Evolutionary conservation across 2,888 invertebrate species (phyloP).

Genomic region (Atethmia centrago): DNA sequence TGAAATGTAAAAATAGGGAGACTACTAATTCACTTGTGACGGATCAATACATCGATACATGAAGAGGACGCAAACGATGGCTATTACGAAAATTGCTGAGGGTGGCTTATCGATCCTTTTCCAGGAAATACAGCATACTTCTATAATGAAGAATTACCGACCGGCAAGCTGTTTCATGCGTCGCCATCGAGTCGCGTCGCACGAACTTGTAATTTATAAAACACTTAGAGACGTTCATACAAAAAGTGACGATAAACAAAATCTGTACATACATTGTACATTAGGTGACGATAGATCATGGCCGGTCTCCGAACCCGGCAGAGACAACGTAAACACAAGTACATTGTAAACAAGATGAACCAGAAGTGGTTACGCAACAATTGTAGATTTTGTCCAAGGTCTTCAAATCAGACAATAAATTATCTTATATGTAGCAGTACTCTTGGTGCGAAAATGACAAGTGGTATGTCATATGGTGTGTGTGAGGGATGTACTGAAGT

Average conservation of each 20-base stretch:
- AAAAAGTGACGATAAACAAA: slow-evolving; percentile 44
- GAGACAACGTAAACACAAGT: slow-evolving; percentile 65
- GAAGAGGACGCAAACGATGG: slow-evolving; percentile 6
- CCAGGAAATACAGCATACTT: slow-evolving; percentile 40
- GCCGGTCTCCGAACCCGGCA: slow-evolving; percentile 84
- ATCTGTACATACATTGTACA: slow-evolving; percentile 42
- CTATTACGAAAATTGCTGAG: slow-evolving; percentile 45
- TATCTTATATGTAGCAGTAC: slow-evolving; percentile 45
- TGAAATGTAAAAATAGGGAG: slow-evolving; percentile 11
- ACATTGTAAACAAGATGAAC: slow-evolving; percentile 80
- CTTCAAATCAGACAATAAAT: slow-evolving; percentile 61
- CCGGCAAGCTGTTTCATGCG: slow-evolving; percentile 25
- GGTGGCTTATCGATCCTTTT: slow-evolving; percentile 42
- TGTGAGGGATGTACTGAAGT: too few relatives aligned
- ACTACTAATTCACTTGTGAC: slow-evolving; percentile 10
- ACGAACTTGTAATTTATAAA: slow-evolving; percentile 29
- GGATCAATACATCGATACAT: slow-evolving; percentile 24
- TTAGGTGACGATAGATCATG: slow-evolving; percentile 79
- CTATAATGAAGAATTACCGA: slow-evolving; percentile 24
- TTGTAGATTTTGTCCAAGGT: slow-evolving; percentile 74
- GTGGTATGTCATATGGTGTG: slow-evolving; percentile 27
- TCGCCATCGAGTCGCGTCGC: slow-evolving; percentile 39
- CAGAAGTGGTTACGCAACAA: slow-evolving; percentile 75
- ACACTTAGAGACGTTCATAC: slow-evolving; percentile 30
- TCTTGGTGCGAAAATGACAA: slow-evolving; percentile 32